These are phyloP conservation scores for Isaurus tuberculatus DNA, from an alignment of 92 coral and sea anemone genomes.

Conservation along the genomic window DNA sequence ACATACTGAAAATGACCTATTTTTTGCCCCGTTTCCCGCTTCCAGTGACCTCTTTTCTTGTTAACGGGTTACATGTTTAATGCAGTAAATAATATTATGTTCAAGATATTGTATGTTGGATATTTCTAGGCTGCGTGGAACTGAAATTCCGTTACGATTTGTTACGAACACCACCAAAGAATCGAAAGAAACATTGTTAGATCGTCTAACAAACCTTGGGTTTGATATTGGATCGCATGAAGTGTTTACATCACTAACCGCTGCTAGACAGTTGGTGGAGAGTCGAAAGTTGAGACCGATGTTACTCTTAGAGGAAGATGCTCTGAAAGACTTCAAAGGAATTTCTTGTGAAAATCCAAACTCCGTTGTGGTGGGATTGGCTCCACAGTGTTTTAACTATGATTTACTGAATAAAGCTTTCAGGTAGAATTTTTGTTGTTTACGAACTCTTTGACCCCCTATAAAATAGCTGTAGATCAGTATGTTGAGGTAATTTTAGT, in stretches of 20 bases:
- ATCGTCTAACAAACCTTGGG: constrained; percentile 74
- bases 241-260: constrained; percentile 93
- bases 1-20: too few relatives aligned
- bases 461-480: too few relatives aligned
- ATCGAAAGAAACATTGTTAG: constrained; percentile 79
- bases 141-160: constrained; percentile 85
- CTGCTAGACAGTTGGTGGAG: constrained; percentile 84
- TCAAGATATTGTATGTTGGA: background rate
- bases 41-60: too few relatives aligned
- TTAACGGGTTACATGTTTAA: too few relatives aligned
- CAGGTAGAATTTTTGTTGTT: constrained; percentile 58
- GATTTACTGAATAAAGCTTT: constrained; percentile 86
- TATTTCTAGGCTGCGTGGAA: constrained; percentile 73
- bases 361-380: constrained; percentile 93
- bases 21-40: too few relatives aligned
- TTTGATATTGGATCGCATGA: constrained; percentile 84
- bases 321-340: constrained; percentile 80
- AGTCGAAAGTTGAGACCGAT: constrained; percentile 77
- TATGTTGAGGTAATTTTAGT: too few relatives aligned
- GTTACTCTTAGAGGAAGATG: constrained; percentile 81
- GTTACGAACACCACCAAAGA: constrained; percentile 98
- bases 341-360: constrained; percentile 71
- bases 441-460: too few relatives aligned
- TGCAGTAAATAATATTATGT: background rate
- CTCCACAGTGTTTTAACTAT: constrained; percentile 89